These are phyloP conservation scores for Sinodicranocentrus sp. DNA, from an alignment of 2,888 invertebrate species.

Conservation along the genomic window DNA sequence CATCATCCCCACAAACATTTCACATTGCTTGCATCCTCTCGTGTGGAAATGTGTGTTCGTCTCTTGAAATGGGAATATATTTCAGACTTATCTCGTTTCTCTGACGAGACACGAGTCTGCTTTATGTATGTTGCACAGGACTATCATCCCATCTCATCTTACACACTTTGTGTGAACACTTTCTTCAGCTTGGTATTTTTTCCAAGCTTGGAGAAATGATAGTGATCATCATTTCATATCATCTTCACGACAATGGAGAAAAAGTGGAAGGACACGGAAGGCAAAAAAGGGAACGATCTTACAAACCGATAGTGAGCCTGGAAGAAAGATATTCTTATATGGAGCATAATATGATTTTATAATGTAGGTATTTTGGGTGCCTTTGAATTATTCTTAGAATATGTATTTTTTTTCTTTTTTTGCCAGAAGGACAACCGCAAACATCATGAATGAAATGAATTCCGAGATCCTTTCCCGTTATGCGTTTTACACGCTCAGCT, in stretches of 20 bases:
- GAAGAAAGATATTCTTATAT: neutral
- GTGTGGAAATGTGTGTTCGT: too few species aligned
- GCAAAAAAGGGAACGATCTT: conserved; percentile 27
- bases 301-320: conserved; percentile 2
- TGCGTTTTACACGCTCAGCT: neutral
- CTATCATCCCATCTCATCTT: too few species aligned
- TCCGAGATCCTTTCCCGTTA: neutral
- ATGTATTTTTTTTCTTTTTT: too few species aligned
- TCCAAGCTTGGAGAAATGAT: neutral
- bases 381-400: too few species aligned
- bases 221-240: neutral
- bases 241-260: conserved; percentile 27
- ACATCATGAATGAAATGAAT: neutral
- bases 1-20: too few species aligned
- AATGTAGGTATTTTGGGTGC: too few species aligned
- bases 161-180: too few species aligned
- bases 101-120: too few species aligned
- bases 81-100: conserved; percentile 37
- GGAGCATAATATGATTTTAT: too few species aligned
- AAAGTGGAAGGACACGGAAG: neutral
- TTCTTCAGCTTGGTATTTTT: neutral
- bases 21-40: too few species aligned
- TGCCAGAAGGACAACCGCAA: neutral
- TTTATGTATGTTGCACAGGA: too few species aligned
- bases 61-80: conserved; percentile 23